A percentile compares a stretch with the other conserved stretches of the same genome.
Evolutionary conservation across 2,888 invertebrate genomes (phyloP).

Genomic region (Galerucella calmariensis): DNA sequence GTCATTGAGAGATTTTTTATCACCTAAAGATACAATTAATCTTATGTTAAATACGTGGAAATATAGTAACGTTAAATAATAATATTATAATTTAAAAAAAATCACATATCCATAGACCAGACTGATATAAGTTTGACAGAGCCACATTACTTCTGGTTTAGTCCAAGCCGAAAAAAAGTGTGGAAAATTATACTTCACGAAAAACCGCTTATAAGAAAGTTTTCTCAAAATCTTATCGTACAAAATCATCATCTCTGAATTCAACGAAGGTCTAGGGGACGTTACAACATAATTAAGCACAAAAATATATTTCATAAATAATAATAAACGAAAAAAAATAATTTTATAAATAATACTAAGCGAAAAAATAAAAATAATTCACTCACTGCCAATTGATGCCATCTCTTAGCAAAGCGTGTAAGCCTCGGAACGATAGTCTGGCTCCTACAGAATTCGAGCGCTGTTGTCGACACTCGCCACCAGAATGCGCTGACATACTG

Average conservation of each 20-base stretch:
- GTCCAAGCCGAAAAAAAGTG: no score
- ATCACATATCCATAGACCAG: no score
- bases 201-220: not conserved
- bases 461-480: constrained; percentile 59
- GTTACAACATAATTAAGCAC: not conserved
- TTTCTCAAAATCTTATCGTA: not conserved
- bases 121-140: no score
- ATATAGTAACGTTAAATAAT: not conserved
- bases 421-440: constrained; percentile 60
- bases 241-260: not conserved
- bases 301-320: constrained; percentile 2
- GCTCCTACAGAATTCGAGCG: constrained; percentile 60
- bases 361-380: constrained; percentile 44
- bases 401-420: constrained; percentile 59
- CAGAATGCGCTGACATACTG: constrained; percentile 61
- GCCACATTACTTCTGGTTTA: no score
- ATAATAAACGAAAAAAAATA: constrained; percentile 43
- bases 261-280: no score
- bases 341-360: no score
- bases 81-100: no score
- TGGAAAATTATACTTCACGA: no score
- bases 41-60: not conserved
- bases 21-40: not conserved
- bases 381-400: constrained; percentile 62
- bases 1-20: constrained; percentile 14